Percentiles rank a stretch among this genome's conserved stretches.
These are phyloP conservation scores for Drosophila bocqueti DNA, from an alignment of 1,140 invertebrate genomes.

Conservation along the genomic window DNA sequence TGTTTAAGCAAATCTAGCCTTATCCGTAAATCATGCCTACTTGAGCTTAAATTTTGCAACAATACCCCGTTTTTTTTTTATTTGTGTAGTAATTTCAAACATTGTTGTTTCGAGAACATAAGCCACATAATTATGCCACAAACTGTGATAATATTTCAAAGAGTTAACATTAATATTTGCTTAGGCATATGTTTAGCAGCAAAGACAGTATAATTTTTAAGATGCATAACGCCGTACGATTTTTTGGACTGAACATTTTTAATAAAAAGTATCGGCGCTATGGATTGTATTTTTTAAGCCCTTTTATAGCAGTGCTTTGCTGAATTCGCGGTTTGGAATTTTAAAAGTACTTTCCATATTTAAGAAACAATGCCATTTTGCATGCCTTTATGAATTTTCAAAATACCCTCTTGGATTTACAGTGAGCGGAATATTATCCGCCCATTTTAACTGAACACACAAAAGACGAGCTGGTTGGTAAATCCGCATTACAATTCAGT, in stretches of 20 bases:
- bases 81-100: neutral
- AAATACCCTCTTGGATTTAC: neutral
- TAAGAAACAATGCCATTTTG: neutral
- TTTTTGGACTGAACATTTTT: too few species aligned
- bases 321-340: neutral
- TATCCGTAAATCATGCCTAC: too few species aligned
- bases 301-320: neutral
- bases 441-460: neutral
- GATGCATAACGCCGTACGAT: neutral
- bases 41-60: too few species aligned
- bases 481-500: conserved; percentile 21
- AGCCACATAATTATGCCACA: neutral
- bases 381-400: neutral
- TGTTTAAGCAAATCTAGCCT: too few species aligned
- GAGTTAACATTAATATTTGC: too few species aligned
- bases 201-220: neutral
- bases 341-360: neutral
- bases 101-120: neutral
- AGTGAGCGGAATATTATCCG: neutral
- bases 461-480: neutral
- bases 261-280: too few species aligned
- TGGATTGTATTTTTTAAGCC: too few species aligned
- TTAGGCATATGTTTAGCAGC: neutral
- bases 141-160: neutral
- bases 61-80: too few species aligned